Evolutionary conservation across 2,888 invertebrate genomes (phyloP).

Genomic region (Lasioglossum malachurum): DNA sequence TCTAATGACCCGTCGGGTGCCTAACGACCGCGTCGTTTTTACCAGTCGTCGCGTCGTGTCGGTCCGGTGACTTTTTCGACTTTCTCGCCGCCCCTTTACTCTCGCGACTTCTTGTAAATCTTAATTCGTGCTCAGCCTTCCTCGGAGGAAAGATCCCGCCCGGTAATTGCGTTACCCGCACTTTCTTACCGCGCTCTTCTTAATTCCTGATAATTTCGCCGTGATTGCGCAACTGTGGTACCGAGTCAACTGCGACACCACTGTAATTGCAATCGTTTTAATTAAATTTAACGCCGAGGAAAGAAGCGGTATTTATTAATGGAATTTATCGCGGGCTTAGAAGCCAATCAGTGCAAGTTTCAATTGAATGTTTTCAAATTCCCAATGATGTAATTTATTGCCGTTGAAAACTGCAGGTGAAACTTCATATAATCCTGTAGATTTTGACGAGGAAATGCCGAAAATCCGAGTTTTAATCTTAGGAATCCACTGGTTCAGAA

Average conservation of each 20-base stretch:
- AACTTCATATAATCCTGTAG: too few relatives aligned
- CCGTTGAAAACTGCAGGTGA: too few relatives aligned
- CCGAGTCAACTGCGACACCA: not conserved
- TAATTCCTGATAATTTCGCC: conserved; percentile 26
- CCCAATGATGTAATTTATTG: too few relatives aligned
- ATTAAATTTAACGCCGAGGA: not conserved
- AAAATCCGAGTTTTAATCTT: too few relatives aligned
- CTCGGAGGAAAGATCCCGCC: conserved; percentile 2
- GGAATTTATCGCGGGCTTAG: not conserved
- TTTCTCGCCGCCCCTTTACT: not conserved
- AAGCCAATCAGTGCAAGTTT: not conserved
- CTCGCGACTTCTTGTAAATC: conserved; percentile 32
- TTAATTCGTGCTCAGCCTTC: conserved; percentile 22
- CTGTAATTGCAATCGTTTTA: conserved; percentile 14
- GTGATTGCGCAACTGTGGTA: not conserved
- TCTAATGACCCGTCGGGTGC: conserved; percentile 54
- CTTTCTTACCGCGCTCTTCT: conserved; percentile 24
- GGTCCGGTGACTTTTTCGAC: conserved; percentile 23
- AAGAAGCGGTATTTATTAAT: not conserved
- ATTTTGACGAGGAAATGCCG: too few relatives aligned
- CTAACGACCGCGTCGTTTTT: conserved; percentile 49
- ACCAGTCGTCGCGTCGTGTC: conserved; percentile 12
- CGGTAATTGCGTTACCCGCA: conserved; percentile 28
- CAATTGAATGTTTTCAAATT: too few relatives aligned
- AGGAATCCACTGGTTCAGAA: too few relatives aligned